phyloP scores from a whole-genome alignment of 2,797 vertebrate species.

The Chloroceryle amazona region DNA sequence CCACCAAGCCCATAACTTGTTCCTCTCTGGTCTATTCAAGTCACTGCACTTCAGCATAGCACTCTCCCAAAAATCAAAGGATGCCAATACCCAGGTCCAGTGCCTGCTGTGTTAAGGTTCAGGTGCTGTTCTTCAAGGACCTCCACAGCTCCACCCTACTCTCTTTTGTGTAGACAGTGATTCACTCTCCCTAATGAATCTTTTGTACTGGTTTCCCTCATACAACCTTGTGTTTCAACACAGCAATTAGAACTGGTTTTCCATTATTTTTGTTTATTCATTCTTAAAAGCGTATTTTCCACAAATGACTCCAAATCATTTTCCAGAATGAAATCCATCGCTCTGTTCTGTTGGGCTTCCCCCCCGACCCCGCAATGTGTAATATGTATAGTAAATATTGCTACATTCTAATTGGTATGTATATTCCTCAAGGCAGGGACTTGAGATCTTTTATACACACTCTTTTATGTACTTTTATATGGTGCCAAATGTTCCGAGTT shows the following conservation, averaged over 20 bases:
- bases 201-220: neutral
- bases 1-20: neutral
- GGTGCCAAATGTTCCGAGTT: slow-evolving; percentile 41
- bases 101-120: rapidly evolving
- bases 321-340: slow-evolving; percentile 18
- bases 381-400: neutral
- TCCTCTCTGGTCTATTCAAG: neutral
- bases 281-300: neutral
- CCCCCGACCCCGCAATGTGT: neutral
- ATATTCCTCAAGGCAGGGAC: slow-evolving; percentile 40
- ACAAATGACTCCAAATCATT: neutral
- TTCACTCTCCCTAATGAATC: neutral
- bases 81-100: neutral
- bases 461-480: slow-evolving; percentile 40
- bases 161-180: neutral
- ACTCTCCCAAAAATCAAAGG: neutral
- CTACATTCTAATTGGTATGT: neutral
- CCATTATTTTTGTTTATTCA: neutral
- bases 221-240: neutral
- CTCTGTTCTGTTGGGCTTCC: neutral
- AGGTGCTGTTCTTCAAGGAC: neutral
- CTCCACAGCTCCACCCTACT: neutral
- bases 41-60: neutral
- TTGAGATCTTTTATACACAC: neutral
- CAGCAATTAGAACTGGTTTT: neutral